Evolutionary conservation across 2,888 invertebrate genomes (phyloP).

Genomic region (Rhynchonema sp.): DNA sequence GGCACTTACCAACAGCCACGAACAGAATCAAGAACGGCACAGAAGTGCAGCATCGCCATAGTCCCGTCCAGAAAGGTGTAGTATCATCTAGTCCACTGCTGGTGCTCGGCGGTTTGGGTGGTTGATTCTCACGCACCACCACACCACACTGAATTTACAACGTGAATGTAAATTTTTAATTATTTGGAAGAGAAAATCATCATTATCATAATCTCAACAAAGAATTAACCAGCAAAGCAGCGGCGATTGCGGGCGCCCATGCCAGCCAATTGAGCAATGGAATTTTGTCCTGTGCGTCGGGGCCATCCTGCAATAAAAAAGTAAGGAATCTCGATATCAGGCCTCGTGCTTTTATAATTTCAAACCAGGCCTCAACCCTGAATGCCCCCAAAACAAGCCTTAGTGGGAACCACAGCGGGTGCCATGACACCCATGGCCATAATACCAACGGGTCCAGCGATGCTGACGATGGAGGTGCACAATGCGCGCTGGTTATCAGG

Average conservation of each 20-base stretch:
- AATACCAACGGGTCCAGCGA: background rate
- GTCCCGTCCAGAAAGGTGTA: background rate
- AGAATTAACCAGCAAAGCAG: background rate
- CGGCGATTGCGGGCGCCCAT: background rate
- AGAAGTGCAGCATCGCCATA: background rate
- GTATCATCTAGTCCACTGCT: background rate
- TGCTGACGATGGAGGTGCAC: background rate
- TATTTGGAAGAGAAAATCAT: too few species aligned
- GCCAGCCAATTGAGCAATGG: slow-evolving; percentile 6
- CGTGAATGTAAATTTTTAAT: too few species aligned
- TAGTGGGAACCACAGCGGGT: background rate
- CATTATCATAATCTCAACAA: background rate
- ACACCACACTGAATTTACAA: background rate
- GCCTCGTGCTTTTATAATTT: too few species aligned
- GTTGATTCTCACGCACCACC: background rate
- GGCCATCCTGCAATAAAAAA: background rate
- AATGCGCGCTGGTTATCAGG: background rate
- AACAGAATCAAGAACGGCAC: background rate
- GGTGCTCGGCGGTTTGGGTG: background rate
- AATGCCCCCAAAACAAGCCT: too few species aligned
- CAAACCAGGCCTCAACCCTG: too few species aligned
- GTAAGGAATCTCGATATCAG: too few species aligned
- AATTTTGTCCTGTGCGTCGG: background rate
- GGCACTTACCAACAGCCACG: background rate
- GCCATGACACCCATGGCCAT: background rate